Evolutionary conservation across 2,888 invertebrate species (phyloP).

Genomic region (Pristionchus japonicus): DNA sequence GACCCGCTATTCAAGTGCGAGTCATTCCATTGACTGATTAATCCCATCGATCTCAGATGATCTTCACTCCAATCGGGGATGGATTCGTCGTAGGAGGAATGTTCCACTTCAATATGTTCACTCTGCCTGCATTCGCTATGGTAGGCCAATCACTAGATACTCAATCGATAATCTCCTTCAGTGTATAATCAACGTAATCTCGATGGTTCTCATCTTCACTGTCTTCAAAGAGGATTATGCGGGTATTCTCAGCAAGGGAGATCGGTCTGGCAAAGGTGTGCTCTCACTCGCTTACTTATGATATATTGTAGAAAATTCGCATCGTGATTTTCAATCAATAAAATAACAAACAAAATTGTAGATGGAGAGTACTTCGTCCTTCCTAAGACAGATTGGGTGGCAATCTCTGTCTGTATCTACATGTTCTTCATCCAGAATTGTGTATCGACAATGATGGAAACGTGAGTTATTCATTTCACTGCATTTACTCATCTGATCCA

Average conservation of each 20-base stretch:
- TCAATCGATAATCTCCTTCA: background rate
- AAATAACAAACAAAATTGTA: background rate
- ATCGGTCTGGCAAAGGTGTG: slow-evolving; percentile 24
- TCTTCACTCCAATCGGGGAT: slow-evolving; percentile 29
- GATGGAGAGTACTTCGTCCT: slow-evolving; percentile 43
- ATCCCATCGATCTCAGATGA: background rate
- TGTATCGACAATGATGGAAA: slow-evolving; percentile 42
- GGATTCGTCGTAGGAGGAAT: background rate
- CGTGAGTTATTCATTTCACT: background rate
- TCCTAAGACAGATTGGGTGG: slow-evolving; percentile 26
- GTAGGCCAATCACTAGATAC: background rate
- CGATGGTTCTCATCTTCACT: slow-evolving; percentile 4
- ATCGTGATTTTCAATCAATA: too few species aligned
- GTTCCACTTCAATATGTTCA: slow-evolving; percentile 41
- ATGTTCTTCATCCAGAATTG: slow-evolving; percentile 46
- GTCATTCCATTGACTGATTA: background rate
- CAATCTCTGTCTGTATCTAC: slow-evolving; percentile 6
- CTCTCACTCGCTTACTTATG: background rate
- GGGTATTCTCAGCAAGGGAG: slow-evolving; percentile 29
- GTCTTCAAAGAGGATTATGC: slow-evolving; percentile 43
- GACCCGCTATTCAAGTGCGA: slow-evolving; percentile 44
- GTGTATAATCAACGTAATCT: slow-evolving; percentile 22
- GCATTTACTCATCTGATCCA: background rate
- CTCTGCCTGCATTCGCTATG: slow-evolving; percentile 21
- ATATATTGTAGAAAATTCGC: background rate